Conservation (phyloP, 2,797 vertebrate species). For the Pampus argenteus region DNA sequence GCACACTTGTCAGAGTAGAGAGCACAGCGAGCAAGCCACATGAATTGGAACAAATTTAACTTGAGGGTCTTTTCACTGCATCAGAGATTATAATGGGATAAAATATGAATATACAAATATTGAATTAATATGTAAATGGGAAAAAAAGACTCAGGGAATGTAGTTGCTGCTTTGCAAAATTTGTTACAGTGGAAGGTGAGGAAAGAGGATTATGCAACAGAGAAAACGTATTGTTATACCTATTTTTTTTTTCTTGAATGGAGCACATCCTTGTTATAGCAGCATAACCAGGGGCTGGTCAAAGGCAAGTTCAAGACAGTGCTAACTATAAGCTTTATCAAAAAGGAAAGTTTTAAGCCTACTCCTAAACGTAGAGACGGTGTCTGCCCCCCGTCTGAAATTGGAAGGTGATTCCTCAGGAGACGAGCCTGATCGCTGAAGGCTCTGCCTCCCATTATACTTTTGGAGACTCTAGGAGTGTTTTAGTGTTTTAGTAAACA, state of each 20-base stretch:
- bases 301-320: no score
- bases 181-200: not conserved
- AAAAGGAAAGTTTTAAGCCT: no score
- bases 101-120: slow-evolving; percentile 63
- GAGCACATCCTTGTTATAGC: not conserved
- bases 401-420: no score
- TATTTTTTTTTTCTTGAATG: not conserved
- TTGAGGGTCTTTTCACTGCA: slow-evolving; percentile 53
- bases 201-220: slow-evolving; percentile 18
- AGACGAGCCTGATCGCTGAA: no score
- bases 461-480: no score
- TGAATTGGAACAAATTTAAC: slow-evolving; percentile 64
- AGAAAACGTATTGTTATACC: slow-evolving; percentile 11
- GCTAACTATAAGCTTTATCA: no score
- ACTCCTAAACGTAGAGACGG: no score
- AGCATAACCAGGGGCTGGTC: no score
- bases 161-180: slow-evolving; percentile 21
- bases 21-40: slow-evolving; percentile 44
- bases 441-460: no score
- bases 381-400: no score
- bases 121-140: slow-evolving; percentile 48
- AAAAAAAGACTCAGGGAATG: slow-evolving; percentile 33
- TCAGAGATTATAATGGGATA: slow-evolving; percentile 38
- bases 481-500: no score
- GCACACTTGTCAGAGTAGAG: slow-evolving; percentile 41